A percentile compares a stretch with the other conserved stretches of the same genome.
Evolutionary conservation across 2,888 invertebrate genomes (phyloP).

Genomic region (Amphipyra berbera): DNA sequence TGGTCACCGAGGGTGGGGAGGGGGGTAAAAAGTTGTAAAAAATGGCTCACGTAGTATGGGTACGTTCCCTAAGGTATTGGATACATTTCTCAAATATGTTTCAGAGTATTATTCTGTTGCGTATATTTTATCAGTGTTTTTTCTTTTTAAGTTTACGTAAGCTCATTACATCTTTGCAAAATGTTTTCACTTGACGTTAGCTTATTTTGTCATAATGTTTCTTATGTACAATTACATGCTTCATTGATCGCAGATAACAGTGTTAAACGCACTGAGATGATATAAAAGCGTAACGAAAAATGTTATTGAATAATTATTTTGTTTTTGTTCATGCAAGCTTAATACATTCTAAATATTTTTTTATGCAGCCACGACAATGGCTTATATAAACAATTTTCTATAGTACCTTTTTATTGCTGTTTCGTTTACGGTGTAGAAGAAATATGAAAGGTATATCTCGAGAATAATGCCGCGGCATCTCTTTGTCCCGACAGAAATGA

Average conservation of each 20-base stretch:
- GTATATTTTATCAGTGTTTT: constrained; percentile 14
- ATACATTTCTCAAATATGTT: constrained; percentile 32
- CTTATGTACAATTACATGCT: constrained; percentile 53
- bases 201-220: constrained; percentile 43
- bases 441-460: constrained; percentile 48
- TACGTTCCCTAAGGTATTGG: too few relatives aligned
- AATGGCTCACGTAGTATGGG: too few relatives aligned
- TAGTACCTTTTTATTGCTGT: constrained; percentile 32
- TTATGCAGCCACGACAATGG: constrained; percentile 7
- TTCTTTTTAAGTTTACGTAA: constrained; percentile 37
- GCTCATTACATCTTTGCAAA: constrained; percentile 38
- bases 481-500: constrained; percentile 52
- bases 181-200: constrained; percentile 42
- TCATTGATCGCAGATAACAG: constrained; percentile 49
- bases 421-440: constrained; percentile 19
- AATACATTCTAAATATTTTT: constrained; percentile 28
- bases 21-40: too few relatives aligned
- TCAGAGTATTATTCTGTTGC: constrained; percentile 10
- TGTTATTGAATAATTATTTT: constrained; percentile 37
- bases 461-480: constrained; percentile 55
- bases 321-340: constrained; percentile 29
- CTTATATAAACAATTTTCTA: constrained; percentile 49
- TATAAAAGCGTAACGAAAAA: constrained; percentile 38
- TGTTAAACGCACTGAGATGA: constrained; percentile 38
- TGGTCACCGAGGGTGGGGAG: too few relatives aligned